Evolutionary conservation across 2,888 invertebrate genomes (phyloP).

Genomic region (Calliopum simillimum): DNA sequence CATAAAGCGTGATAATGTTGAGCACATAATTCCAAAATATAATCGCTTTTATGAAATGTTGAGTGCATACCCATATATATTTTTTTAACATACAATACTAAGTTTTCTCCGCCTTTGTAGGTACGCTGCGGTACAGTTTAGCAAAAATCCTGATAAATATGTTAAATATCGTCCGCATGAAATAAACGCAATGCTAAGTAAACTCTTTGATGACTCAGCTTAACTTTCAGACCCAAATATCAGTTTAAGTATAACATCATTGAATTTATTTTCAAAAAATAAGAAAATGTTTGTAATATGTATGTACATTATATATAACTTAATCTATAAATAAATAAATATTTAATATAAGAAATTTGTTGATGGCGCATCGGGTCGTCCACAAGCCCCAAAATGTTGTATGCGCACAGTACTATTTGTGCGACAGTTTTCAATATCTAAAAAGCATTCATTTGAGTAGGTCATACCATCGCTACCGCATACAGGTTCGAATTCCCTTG

Average conservation of each 20-base stretch:
- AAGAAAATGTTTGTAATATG: too few relatives aligned
- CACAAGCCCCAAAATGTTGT: constrained; percentile 86
- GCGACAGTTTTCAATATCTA: constrained; percentile 91
- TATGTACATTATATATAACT: constrained; percentile 26
- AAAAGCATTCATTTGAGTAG: constrained; percentile 92
- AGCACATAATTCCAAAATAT: constrained; percentile 88
- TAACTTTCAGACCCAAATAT: too few relatives aligned
- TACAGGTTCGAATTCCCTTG: constrained; percentile 88
- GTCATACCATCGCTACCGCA: constrained; percentile 94
- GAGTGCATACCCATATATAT: constrained; percentile 13
- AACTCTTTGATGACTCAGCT: constrained; percentile 86
- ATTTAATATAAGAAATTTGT: constrained; percentile 85
- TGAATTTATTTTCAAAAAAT: constrained; percentile 14
- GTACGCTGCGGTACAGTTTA: constrained; percentile 82
- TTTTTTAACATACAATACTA: not conserved
- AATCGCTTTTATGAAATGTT: constrained; percentile 80
- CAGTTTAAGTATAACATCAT: too few relatives aligned
- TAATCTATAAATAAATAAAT: not conserved
- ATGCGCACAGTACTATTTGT: constrained; percentile 80
- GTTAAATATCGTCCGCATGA: constrained; percentile 89
- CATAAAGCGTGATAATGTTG: constrained; percentile 90
- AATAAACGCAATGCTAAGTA: constrained; percentile 85
- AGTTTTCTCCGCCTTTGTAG: constrained; percentile 62
- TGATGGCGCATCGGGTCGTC: constrained; percentile 85
- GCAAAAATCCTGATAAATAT: constrained; percentile 94